Percentiles rank a stretch among this genome's conserved stretches.
These are phyloP conservation scores for Hoplostethus mediterraneus DNA, from an alignment of 2,797 vertebrate species.

Conservation along the genomic window DNA sequence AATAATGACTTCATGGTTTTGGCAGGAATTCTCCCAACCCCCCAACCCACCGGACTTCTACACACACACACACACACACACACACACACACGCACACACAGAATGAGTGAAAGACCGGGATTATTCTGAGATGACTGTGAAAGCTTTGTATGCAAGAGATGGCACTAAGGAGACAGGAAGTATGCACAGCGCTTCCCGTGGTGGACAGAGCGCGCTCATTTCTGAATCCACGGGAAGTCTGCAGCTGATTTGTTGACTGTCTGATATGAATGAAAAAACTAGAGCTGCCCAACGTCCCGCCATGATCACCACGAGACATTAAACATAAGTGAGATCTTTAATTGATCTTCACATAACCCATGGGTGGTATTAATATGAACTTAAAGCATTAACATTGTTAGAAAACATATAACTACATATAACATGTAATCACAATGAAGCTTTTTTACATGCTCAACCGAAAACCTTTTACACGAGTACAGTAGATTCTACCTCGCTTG, in stretches of 20 bases:
- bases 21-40: constrained; percentile 63
- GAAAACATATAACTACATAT: too few species aligned
- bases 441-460: too few species aligned
- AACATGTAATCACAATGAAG: too few species aligned
- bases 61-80: constrained; percentile 21
- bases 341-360: too few species aligned
- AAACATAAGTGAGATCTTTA: too few species aligned
- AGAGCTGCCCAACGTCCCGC: too few species aligned
- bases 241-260: constrained; percentile 16
- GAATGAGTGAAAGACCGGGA: constrained; percentile 71
- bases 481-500: too few species aligned
- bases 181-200: constrained; percentile 39
- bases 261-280: constrained; percentile 23
- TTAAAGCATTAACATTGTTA: too few species aligned
- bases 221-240: constrained; percentile 33
- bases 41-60: constrained; percentile 18
- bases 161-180: constrained; percentile 60
- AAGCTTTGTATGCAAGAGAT: constrained; percentile 73
- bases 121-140: constrained; percentile 78
- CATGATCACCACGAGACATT: too few species aligned
- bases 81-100: constrained; percentile 13
- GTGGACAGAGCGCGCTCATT: constrained; percentile 38
- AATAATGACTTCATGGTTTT: constrained; percentile 68
- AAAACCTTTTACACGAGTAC: too few species aligned
- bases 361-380: too few species aligned